Evolutionary conservation across 2,113 vertebrate genomes (phyloP).

Genomic region (Amblyopsis rosae): DNA sequence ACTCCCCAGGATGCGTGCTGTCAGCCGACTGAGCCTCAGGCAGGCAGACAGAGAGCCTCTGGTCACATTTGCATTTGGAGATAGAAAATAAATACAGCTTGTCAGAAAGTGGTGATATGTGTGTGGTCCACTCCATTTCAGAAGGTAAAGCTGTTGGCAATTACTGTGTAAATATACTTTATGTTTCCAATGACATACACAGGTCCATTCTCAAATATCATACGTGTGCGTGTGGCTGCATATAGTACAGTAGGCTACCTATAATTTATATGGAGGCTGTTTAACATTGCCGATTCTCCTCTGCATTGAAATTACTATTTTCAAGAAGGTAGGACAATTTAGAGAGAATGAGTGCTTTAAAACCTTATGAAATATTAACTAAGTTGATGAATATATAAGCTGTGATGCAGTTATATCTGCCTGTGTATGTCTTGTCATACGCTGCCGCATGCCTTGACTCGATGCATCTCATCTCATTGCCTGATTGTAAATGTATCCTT

Average conservation of each 20-base stretch:
- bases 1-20: conserved; percentile 76
- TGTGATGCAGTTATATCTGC: conserved; percentile 45
- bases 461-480: conserved; percentile 1
- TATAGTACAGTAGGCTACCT: conserved; percentile 12
- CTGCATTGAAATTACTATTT: conserved; percentile 65
- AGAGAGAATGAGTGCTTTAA: conserved; percentile 71
- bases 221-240: conserved; percentile 40
- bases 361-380: conserved; percentile 72
- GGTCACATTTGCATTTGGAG: conserved; percentile 73
- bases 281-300: conserved; percentile 36
- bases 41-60: conserved; percentile 66
- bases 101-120: conserved; percentile 47
- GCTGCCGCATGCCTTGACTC: conserved; percentile 24
- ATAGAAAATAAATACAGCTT: conserved; percentile 66
- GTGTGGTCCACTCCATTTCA: neutral
- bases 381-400: conserved; percentile 70
- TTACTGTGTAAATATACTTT: neutral
- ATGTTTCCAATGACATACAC: too few species aligned
- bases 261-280: conserved; percentile 50
- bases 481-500: conserved; percentile 36
- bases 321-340: conserved; percentile 63
- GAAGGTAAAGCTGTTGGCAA: too few species aligned
- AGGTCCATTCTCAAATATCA: neutral
- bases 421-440: conserved; percentile 12
- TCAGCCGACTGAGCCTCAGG: conserved; percentile 70